Evolutionary conservation across 2,888 invertebrate genomes (phyloP), one percentile per base, ranked within the genome.

Genomic region (Pegoplata infirma): DNA sequence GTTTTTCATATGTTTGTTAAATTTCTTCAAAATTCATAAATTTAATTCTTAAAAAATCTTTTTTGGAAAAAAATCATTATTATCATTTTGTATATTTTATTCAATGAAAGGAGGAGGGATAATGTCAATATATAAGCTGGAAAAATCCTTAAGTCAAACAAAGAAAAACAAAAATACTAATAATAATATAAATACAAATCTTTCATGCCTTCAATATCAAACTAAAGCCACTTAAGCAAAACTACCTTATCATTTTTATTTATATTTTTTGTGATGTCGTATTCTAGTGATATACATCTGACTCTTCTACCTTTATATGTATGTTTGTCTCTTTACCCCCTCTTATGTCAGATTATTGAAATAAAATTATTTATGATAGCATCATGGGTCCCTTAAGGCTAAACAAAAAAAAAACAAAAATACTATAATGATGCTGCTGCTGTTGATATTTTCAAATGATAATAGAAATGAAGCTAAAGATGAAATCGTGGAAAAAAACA

Each of bases 361-460:
- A 81, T 76, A 61, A 80, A 77, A 82, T 80, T 81, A 79, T 77
- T 78, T 77, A 71, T 80, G 81, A 81, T 76, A 80, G 71, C 81
- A 80, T 76, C 75, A 25, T 21, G 46, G 16, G 47, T 58, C 56
- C 56, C 67, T 56, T 17, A 63, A 46, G 58, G 55, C 36, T 17
- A 64, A 56, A 28, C 55, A 49, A 28, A 14, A 66, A 59, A 51
- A 46, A 44, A 59, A 55, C 6, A 25, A 55, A 28, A 55, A 28
- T 28, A 16, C 12, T 28, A 55, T n/a, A n/a, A n/a, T 55, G 32
- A 53, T 23, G 14, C 1, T 6, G 28, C 23, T 6, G 28, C 23
- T 53, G 28, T 25, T n/a, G 53, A 28, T 25, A 25, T 1, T 14
- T n/a, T n/a, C n/a, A n/a, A 23, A 21, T 25, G 53, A 53, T 16